Evolutionary conservation across 2,888 invertebrate species (phyloP).

Genomic region (Acrobasis repandana): DNA sequence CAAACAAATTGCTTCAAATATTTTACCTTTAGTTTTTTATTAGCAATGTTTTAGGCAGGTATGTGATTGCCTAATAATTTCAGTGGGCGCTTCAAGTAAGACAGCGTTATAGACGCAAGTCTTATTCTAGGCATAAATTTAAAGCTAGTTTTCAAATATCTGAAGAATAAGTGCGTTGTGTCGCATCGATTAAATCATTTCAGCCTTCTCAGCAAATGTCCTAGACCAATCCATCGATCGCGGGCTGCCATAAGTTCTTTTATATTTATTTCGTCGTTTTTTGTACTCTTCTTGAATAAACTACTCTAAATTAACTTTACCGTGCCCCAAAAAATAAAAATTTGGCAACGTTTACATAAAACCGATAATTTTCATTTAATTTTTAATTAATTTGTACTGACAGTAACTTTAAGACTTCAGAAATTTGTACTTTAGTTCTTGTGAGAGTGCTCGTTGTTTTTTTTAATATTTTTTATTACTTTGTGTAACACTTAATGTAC

Average conservation of each 20-base stretch:
- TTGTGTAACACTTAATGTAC: constrained; percentile 55
- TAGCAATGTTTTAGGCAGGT: not conserved
- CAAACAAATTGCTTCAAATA: not conserved
- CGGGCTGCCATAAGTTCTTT: constrained; percentile 55
- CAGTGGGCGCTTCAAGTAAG: not conserved
- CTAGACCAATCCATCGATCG: constrained; percentile 33
- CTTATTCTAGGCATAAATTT: not conserved
- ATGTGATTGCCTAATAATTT: not conserved
- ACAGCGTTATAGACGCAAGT: not conserved
- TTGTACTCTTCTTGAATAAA: constrained; percentile 70
- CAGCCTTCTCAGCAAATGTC: constrained; percentile 11
- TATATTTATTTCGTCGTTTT: constrained; percentile 42
- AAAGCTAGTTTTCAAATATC: not conserved
- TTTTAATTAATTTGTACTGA: constrained; percentile 81
- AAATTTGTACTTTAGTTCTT: constrained; percentile 81
- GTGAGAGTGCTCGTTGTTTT: constrained; percentile 72
- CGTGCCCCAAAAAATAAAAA: constrained; percentile 74
- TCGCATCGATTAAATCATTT: constrained; percentile 9
- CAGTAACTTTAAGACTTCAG: constrained; percentile 75
- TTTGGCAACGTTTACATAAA: constrained; percentile 80
- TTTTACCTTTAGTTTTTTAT: not conserved
- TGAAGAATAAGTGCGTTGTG: not conserved
- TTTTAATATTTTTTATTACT: constrained; percentile 44
- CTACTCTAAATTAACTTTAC: constrained; percentile 68
- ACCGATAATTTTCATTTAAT: constrained; percentile 50